phyloP scores from a whole-genome alignment of 2,113 vertebrate species.

The Eolophus roseicapilla region DNA sequence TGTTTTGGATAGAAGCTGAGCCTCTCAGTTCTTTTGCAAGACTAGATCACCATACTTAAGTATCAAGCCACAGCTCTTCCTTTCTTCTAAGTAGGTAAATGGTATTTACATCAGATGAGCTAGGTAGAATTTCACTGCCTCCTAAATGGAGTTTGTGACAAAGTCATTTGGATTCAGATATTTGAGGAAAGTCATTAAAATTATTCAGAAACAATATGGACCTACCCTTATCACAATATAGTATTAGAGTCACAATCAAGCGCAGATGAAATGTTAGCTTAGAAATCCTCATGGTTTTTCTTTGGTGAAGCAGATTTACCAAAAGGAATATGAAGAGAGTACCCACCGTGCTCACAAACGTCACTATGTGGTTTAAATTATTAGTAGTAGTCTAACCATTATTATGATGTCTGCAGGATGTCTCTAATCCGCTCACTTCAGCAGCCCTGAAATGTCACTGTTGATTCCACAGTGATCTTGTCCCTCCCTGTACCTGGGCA shows the following conservation, averaged over 20 bases:
- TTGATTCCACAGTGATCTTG: not conserved
- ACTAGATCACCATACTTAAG: not conserved
- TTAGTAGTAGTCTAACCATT: not conserved
- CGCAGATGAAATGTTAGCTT: not conserved
- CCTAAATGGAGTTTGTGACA: not conserved
- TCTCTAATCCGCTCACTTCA: not conserved
- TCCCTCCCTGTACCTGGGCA: not conserved
- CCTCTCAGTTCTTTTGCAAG: not conserved
- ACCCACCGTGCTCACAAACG: not conserved
- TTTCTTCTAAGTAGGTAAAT: not conserved
- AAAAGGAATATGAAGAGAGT: not conserved
- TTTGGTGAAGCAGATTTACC: not conserved
- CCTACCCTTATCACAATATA: not conserved
- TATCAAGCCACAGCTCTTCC: not conserved
- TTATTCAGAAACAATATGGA: not conserved
- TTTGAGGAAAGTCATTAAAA: not conserved
- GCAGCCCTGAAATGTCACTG: not conserved
- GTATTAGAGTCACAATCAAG: not conserved
- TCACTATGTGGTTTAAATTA: conserved; percentile 10
- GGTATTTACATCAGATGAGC: not conserved
- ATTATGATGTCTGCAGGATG: not conserved
- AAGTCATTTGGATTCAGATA: not conserved
- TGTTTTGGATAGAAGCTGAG: not conserved
- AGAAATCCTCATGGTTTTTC: not conserved
- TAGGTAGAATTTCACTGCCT: not conserved